phyloP scores from a whole-genome alignment of 2,888 invertebrate species.

The Leuctra nigra region DNA sequence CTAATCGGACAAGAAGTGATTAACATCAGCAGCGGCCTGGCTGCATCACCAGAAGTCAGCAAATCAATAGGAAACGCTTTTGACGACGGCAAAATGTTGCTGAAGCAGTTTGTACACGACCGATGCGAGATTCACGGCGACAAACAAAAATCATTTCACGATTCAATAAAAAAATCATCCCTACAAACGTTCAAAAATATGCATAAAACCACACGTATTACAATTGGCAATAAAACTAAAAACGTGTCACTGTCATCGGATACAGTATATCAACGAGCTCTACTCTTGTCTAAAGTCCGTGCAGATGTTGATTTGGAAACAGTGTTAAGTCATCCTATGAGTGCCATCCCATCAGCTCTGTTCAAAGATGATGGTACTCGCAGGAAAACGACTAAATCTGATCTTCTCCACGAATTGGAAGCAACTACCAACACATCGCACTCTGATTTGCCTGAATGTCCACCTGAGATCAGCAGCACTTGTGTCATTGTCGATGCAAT shows the following conservation, averaged over 20 bases:
- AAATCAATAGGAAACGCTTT: neutral
- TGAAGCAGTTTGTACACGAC: neutral
- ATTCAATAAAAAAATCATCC: conserved; percentile 1
- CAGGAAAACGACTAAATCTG: neutral
- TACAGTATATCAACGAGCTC: neutral
- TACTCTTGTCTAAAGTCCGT: neutral
- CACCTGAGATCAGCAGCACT: neutral
- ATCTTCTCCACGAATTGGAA: neutral
- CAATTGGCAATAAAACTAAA: neutral
- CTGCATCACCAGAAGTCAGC: neutral
- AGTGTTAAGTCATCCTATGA: neutral
- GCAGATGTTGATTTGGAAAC: neutral
- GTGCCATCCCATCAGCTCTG: neutral
- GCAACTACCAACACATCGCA: neutral
- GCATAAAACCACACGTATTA: neutral
- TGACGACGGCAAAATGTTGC: neutral
- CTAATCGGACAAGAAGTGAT: neutral
- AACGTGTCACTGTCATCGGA: neutral
- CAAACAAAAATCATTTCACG: neutral
- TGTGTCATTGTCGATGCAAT: neutral
- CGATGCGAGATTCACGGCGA: neutral
- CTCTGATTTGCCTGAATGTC: neutral
- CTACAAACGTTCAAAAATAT: neutral
- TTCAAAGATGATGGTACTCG: neutral
- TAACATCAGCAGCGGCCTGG: neutral